A percentile compares a stretch with the other conserved stretches of the same genome.
Conservation (phyloP, 2,113 vertebrate species). For the Bos indicus region DNA sequence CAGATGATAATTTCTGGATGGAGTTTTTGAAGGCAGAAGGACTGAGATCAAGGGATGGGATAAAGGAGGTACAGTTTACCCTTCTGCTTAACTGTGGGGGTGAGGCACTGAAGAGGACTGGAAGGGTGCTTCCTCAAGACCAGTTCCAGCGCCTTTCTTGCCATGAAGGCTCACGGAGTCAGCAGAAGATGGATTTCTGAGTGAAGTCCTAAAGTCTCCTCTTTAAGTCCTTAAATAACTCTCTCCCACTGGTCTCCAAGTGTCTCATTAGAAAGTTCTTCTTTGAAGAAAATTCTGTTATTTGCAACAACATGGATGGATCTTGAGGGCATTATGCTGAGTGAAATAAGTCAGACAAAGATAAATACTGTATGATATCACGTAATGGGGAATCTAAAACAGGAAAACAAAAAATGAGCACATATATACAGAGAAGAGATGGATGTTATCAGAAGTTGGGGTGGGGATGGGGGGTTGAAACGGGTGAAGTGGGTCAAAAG, state of each 20-base stretch:
- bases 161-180: neutral
- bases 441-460: neutral
- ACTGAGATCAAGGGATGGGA: neutral
- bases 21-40: neutral
- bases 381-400: neutral
- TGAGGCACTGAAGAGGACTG: neutral
- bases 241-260: neutral
- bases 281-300: neutral
- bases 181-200: neutral
- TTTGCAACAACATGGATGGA: neutral
- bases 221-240: neutral
- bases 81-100: neutral
- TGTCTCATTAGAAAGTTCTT: constrained; percentile 12
- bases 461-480: neutral
- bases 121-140: neutral
- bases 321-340: neutral
- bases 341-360: neutral
- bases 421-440: neutral
- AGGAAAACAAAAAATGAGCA: neutral
- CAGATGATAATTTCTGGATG: neutral
- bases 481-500: neutral
- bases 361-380: neutral
- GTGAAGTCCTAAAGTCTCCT: neutral
- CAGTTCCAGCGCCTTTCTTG: neutral
- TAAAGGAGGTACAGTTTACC: neutral